These are phyloP conservation scores for Daboia siamensis DNA, from an alignment of 2,113 vertebrate genomes.

Conservation along the genomic window DNA sequence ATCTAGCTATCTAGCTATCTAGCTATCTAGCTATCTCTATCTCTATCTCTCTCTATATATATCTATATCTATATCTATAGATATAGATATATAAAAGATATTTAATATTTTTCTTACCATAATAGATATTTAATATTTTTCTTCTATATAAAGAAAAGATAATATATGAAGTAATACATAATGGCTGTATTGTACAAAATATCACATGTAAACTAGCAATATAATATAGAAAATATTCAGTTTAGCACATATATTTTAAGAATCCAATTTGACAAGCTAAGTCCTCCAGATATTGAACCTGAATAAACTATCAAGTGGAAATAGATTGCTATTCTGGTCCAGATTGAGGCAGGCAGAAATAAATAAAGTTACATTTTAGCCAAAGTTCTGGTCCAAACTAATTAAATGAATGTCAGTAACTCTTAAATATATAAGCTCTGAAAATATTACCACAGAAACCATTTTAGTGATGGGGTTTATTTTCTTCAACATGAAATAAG, in stretches of 20 bases:
- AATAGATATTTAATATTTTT: neutral
- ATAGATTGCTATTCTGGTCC: neutral
- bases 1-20: too few species aligned
- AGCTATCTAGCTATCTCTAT: too few species aligned
- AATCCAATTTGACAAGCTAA: neutral
- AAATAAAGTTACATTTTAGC: neutral
- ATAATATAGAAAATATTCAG: neutral
- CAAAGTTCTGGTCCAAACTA: neutral
- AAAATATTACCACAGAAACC: conserved; percentile 45
- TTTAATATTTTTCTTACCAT: neutral
- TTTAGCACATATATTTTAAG: neutral
- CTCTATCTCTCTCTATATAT: too few species aligned
- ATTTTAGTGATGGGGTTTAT: conserved; percentile 44
- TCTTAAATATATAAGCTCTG: conserved; percentile 36
- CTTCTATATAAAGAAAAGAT: neutral
- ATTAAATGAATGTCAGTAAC: conserved; percentile 30
- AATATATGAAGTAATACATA: conserved; percentile 3
- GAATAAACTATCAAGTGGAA: neutral
- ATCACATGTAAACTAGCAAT: neutral
- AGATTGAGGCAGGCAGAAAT: neutral
- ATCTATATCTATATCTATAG: too few species aligned
- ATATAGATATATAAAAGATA: neutral
- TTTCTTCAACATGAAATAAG: conserved; percentile 64
- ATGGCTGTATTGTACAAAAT: neutral
- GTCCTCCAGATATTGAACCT: neutral